Conservation (phyloP, 2,113 vertebrate genomes). For the Megaptera novaeangliae region DNA sequence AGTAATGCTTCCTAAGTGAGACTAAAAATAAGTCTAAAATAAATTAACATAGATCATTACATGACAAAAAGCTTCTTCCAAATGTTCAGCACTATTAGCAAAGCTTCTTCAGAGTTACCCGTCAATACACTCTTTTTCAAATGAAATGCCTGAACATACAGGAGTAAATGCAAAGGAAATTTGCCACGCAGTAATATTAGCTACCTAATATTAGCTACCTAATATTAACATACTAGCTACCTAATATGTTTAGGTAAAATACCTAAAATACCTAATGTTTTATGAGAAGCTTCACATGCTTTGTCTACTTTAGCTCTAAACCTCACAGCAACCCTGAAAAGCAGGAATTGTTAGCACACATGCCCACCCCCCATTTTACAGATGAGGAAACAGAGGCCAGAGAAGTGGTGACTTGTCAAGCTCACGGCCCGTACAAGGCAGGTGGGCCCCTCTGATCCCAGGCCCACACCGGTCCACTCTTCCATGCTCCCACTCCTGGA, state of each 20-base stretch:
- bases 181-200: background rate
- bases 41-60: background rate
- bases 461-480: background rate
- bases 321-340: background rate
- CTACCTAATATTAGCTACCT: background rate
- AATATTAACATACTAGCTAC: too few species aligned
- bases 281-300: background rate
- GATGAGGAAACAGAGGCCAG: background rate
- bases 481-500: background rate
- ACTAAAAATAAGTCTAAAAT: background rate
- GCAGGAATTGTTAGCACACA: background rate
- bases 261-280: background rate
- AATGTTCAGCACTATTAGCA: background rate
- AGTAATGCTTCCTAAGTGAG: background rate
- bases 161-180: background rate
- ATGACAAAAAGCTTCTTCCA: background rate
- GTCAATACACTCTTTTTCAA: background rate
- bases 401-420: background rate
- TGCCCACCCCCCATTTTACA: background rate
- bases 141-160: background rate
- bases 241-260: too few species aligned
- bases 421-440: background rate
- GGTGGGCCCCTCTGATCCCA: background rate
- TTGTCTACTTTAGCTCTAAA: background rate
- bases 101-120: background rate